Evolutionary conservation across 2,797 vertebrate genomes (phyloP).

Genomic region (Clarias fuscus): DNA sequence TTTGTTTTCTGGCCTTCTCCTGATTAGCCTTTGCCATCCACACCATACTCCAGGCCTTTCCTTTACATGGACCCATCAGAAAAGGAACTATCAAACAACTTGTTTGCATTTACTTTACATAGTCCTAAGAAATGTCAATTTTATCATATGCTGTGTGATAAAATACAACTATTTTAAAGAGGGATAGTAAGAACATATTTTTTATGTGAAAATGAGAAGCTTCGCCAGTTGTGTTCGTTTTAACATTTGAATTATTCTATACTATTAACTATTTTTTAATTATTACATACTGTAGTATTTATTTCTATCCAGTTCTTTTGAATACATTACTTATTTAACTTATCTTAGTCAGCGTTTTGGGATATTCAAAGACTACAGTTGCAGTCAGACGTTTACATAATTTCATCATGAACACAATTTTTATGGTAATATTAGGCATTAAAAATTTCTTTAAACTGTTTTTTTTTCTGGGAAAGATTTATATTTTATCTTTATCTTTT

Average conservation of each 20-base stretch:
- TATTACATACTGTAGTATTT: background rate
- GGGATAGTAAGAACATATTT: background rate
- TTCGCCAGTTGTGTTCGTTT: background rate
- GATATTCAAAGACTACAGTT: background rate
- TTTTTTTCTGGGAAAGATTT: too few relatives aligned
- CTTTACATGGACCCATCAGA: background rate
- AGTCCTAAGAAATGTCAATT: too few relatives aligned
- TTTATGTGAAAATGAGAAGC: background rate
- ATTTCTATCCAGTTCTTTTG: background rate
- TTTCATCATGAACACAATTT: too few relatives aligned
- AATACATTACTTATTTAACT: background rate
- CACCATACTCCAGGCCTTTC: background rate
- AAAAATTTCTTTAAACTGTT: too few relatives aligned
- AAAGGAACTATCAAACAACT: too few relatives aligned
- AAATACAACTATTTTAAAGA: background rate
- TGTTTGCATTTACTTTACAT: too few relatives aligned
- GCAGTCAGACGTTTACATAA: too few relatives aligned
- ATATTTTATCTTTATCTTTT: too few relatives aligned
- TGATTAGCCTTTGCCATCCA: background rate
- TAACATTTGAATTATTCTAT: background rate
- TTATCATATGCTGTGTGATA: background rate
- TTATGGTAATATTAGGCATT: too few relatives aligned
- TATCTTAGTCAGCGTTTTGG: background rate
- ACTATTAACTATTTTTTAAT: too few relatives aligned
- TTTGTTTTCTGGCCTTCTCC: background rate